phyloP scores from a whole-genome alignment of 2,888 invertebrate species.

The Herminia tarsipennalis region DNA sequence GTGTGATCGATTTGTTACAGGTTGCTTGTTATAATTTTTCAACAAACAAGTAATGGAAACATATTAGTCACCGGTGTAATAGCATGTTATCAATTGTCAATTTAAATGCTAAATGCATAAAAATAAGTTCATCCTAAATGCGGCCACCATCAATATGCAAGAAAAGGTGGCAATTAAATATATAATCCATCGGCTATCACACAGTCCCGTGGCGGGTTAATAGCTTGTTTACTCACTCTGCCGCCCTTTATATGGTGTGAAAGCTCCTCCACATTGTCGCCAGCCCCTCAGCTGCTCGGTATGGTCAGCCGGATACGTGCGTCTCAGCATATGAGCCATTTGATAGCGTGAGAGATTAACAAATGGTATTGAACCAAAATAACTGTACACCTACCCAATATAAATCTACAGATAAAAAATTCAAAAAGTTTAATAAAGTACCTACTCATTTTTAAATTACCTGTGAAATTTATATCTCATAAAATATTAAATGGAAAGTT shows the following conservation, averaged over 20 bases:
- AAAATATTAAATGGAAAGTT: constrained; percentile 8
- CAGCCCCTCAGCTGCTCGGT: constrained; percentile 61
- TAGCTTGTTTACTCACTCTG: constrained; percentile 74
- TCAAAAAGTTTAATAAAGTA: background rate
- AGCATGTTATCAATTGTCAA: background rate
- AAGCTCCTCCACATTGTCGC: constrained; percentile 81
- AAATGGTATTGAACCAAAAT: constrained; percentile 40
- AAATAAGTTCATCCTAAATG: constrained; percentile 43
- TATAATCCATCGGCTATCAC: constrained; percentile 76
- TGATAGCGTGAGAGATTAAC: constrained; percentile 60
- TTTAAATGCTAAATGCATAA: background rate
- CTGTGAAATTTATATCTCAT: background rate
- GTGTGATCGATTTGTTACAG: too few relatives aligned
- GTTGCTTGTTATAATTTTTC: too few relatives aligned
- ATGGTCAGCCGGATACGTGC: constrained; percentile 67
- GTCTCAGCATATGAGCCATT: constrained; percentile 56
- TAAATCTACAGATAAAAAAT: constrained; percentile 9
- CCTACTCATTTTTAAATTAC: background rate
- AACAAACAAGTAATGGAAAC: too few relatives aligned
- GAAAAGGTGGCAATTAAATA: constrained; percentile 75
- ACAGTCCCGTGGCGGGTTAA: constrained; percentile 67
- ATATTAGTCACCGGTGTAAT: too few relatives aligned
- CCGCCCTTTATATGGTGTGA: constrained; percentile 80
- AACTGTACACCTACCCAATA: background rate
- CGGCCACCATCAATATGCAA: constrained; percentile 58